A percentile compares a stretch with the other conserved stretches of the same genome.
phyloP scores from a whole-genome alignment of 2,797 vertebrate genomes.

The Acestrorhynchus altus region DNA sequence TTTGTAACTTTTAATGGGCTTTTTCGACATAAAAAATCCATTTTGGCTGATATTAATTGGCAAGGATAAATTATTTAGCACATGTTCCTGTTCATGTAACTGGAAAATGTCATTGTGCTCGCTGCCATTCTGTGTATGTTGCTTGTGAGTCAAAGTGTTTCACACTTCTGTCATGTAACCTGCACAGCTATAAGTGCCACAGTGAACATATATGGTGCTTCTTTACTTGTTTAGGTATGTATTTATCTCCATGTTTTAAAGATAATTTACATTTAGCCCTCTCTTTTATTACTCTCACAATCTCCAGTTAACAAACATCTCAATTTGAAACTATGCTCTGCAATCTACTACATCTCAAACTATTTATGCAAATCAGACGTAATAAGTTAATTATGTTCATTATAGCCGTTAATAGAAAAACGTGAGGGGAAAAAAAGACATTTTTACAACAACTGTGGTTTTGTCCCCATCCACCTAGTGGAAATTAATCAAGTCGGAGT shows the following conservation, averaged over 20 bases:
- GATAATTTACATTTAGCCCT: not conserved
- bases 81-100: not conserved
- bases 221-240: not conserved
- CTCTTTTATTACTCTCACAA: conserved; percentile 17
- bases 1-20: not conserved
- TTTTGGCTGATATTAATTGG: not conserved
- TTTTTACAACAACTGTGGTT: conserved; percentile 61
- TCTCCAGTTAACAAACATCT: conserved; percentile 25
- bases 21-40: not conserved
- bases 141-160: not conserved
- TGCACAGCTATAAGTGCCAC: not conserved
- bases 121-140: not conserved
- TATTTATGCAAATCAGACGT: conserved; percentile 47
- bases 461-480: conserved; percentile 62
- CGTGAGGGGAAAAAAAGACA: conserved; percentile 36
- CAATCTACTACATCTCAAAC: conserved; percentile 24
- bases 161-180: not conserved
- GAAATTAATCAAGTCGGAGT: conserved; percentile 71
- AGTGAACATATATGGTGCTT: not conserved
- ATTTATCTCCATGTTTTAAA: not conserved
- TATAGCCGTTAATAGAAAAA: conserved; percentile 62
- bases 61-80: not conserved
- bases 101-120: not conserved
- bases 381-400: conserved; percentile 66
- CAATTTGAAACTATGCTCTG: conserved; percentile 5